Percentiles rank a stretch among this genome's conserved stretches.
phyloP scores from a whole-genome alignment of 2,888 invertebrate species.

The Meiosimyza decipiens region DNA sequence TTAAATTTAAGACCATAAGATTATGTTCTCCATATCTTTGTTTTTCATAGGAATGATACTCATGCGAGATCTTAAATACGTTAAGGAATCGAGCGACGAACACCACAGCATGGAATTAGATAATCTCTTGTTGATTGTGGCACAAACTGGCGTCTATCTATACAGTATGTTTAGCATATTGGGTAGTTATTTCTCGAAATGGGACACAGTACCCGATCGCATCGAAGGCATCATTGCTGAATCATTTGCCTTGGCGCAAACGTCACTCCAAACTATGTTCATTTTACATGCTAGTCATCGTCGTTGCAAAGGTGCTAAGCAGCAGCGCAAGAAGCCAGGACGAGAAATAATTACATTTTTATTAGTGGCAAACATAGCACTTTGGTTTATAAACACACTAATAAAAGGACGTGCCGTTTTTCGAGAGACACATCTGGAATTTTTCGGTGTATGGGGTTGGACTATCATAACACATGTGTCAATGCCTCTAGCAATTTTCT shows the following conservation, averaged over 20 bases:
- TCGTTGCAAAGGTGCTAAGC: constrained; percentile 77
- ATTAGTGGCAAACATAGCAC: constrained; percentile 82
- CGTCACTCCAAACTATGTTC: constrained; percentile 82
- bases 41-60: constrained; percentile 72
- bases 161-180: constrained; percentile 90
- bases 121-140: constrained; percentile 84
- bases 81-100: constrained; percentile 68
- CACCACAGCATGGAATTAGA: constrained; percentile 72
- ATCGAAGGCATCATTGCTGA: constrained; percentile 76
- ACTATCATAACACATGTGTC: constrained; percentile 90
- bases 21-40: background rate
- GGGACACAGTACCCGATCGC: constrained; percentile 67
- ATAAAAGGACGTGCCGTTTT: constrained; percentile 87
- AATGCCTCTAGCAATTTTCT: constrained; percentile 90
- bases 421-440: constrained; percentile 81
- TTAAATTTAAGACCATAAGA: background rate
- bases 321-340: constrained; percentile 81
- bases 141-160: constrained; percentile 90
- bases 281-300: constrained; percentile 81
- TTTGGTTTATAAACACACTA: constrained; percentile 88
- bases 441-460: constrained; percentile 91
- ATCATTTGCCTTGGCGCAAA: constrained; percentile 80
- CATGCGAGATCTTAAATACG: constrained; percentile 76
- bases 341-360: constrained; percentile 88
- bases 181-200: constrained; percentile 68